phyloP scores from a whole-genome alignment of 2,797 vertebrate species.

The Dicrostonyx torquatus region DNA sequence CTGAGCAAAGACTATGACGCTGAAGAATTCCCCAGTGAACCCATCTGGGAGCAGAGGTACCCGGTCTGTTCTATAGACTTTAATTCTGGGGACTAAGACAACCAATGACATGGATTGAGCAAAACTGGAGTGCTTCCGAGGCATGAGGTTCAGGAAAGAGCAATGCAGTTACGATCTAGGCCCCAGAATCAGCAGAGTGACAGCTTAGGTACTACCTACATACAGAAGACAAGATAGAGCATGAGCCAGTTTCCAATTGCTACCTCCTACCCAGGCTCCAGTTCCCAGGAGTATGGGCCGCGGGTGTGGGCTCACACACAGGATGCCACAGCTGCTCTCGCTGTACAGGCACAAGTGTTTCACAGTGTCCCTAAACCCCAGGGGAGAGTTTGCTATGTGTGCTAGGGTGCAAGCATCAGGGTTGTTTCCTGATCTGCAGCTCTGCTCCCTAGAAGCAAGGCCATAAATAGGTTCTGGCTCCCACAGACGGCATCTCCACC shows the following conservation, averaged over 20 bases:
- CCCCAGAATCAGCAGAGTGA: not conserved
- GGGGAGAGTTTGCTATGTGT: too few relatives aligned
- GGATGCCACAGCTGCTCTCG: not conserved
- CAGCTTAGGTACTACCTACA: not conserved
- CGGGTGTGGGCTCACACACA: not conserved
- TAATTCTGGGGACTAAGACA: not conserved
- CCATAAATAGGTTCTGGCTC: not conserved
- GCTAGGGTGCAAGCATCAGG: too few relatives aligned
- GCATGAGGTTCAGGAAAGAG: too few relatives aligned
- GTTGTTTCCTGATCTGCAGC: not conserved
- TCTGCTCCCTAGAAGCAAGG: not conserved
- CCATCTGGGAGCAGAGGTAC: not conserved
- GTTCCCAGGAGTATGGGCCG: too few relatives aligned
- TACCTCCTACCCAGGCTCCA: not conserved
- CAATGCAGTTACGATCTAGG: not conserved
- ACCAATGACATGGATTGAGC: not conserved
- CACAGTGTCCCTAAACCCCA: accelerated
- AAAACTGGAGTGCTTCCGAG: not conserved
- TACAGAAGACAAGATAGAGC: not conserved
- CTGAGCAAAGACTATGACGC: not conserved
- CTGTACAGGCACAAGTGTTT: not conserved
- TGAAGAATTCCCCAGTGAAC: not conserved
- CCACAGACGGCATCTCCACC: not conserved
- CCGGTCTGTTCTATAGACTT: not conserved
- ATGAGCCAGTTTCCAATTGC: not conserved